Evolutionary conservation across 2,888 invertebrate species (phyloP), one percentile per base, ranked within the genome.

Genomic region (Carterocephalus palaemon): DNA sequence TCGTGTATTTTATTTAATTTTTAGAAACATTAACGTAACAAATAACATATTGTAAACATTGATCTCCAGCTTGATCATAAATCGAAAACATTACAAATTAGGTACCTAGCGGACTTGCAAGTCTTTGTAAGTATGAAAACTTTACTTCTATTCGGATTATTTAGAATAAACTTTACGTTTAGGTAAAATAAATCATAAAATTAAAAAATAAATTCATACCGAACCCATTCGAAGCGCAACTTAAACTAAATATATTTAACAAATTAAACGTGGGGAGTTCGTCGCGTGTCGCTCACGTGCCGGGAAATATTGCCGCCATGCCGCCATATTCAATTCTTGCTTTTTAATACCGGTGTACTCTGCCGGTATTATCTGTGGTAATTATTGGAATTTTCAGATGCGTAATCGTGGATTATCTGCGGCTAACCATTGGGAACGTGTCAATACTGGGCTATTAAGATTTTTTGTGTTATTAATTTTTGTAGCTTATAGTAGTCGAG

Each of bases 201-300:
- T 2, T 3, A 26, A 26, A 26, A 26, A 2, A 24, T 6, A 7
- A 23, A 16, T 15, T 8, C 5, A 15, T 34, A 34, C 42, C 12
- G 42, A 42, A 42, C 26, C 19, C 33, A 3, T 24, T 16, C 6
- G 19, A 4, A 6, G 12, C 9, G 5, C 5, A 8, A 10, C 17
- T 15, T 8, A 8, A 2, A 22, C 4, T 13, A 15, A 1, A 29
- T 13, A 15, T 39, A 29, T 13, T 22, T 39, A 6, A 19, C 19
- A 28, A 16, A 36, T 43, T 17, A 22, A 28, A 22, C 42, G 54
- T 23, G 57, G 60, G 63, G 67, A 64, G 59, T 52, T 34, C 34
- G 67, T 51, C 82, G 75, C 81, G 84, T 83, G 85, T 20, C 68
- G 17, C 43, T 48, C 85, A 75, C 80, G 85, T 83, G 83, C 59